Evolutionary conservation across 2,113 vertebrate genomes (phyloP).

Genomic region (Entelurus aequoreus): DNA sequence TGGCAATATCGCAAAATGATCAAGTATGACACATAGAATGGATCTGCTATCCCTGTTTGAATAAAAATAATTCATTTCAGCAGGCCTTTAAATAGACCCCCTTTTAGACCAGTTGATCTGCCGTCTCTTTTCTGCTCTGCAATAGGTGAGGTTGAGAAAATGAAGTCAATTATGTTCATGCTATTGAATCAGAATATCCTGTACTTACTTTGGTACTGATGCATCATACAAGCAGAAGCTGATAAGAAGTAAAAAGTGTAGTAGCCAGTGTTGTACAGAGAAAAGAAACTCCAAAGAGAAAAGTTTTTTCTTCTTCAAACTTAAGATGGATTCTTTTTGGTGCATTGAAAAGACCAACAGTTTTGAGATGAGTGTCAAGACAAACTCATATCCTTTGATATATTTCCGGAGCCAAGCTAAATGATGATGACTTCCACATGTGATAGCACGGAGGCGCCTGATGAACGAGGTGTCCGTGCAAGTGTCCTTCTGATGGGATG

Average conservation of each 20-base stretch:
- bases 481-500: slow-evolving; percentile 64
- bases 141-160: no score
- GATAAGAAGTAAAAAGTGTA: slow-evolving; percentile 12
- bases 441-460: slow-evolving; percentile 25
- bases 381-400: slow-evolving; percentile 11
- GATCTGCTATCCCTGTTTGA: no score
- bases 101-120: no score
- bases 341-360: background rate
- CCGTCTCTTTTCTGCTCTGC: no score
- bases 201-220: background rate
- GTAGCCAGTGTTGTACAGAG: background rate
- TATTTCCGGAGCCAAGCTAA: slow-evolving; percentile 38
- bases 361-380: background rate
- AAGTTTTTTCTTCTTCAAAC: no score
- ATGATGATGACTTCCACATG: slow-evolving; percentile 45
- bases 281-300: background rate
- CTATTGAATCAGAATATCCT: no score
- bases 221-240: slow-evolving; percentile 14
- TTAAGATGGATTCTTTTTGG: background rate
- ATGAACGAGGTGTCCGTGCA: slow-evolving; percentile 52
- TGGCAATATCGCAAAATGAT: no score
- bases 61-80: no score
- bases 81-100: no score
- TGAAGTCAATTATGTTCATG: no score
- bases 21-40: no score